Evolutionary conservation across 64 coral and sea anemone genomes (phyloP).

Genomic region (Montipora cactus): DNA sequence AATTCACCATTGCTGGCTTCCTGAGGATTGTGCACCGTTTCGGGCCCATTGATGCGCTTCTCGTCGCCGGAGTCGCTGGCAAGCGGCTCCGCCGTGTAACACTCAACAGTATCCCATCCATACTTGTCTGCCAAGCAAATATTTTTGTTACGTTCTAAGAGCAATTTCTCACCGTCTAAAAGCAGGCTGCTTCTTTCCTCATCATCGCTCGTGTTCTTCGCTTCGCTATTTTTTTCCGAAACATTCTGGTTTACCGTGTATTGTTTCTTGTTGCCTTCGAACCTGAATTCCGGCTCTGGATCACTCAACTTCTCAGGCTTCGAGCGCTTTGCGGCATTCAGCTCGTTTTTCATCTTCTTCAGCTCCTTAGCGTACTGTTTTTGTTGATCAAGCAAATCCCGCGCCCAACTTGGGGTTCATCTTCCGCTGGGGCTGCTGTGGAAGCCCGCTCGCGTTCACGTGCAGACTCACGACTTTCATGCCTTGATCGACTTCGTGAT

Average conservation of each 20-base stretch:
- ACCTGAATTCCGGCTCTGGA: not conserved
- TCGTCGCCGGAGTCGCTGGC: slow-evolving; percentile 34
- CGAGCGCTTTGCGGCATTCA: not conserved
- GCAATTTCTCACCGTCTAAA: slow-evolving; percentile 32
- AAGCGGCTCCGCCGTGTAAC: slow-evolving; percentile 42
- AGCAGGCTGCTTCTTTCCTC: not conserved
- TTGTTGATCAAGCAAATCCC: not conserved
- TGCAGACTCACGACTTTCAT: not conserved
- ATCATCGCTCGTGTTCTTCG: not conserved
- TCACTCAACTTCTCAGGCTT: not conserved
- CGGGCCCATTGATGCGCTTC: slow-evolving; percentile 9
- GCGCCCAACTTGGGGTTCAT: not conserved
- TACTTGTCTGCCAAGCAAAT: slow-evolving; percentile 41
- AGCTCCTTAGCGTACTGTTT: not conserved
- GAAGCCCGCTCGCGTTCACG: not conserved
- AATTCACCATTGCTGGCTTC: not conserved
- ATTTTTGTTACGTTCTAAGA: slow-evolving; percentile 33
- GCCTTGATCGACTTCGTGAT: not conserved
- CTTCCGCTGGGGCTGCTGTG: not conserved
- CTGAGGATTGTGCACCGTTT: not conserved
- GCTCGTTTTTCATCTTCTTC: not conserved
- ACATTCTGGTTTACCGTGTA: slow-evolving; percentile 20
- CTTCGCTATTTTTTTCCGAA: not conserved
- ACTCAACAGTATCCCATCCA: slow-evolving; percentile 49
- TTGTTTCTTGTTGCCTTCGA: slow-evolving; percentile 56